Base-by-base conservation (phyloP, 2,113 vertebrate genomes). In the Propithecus coquereli region DNA sequence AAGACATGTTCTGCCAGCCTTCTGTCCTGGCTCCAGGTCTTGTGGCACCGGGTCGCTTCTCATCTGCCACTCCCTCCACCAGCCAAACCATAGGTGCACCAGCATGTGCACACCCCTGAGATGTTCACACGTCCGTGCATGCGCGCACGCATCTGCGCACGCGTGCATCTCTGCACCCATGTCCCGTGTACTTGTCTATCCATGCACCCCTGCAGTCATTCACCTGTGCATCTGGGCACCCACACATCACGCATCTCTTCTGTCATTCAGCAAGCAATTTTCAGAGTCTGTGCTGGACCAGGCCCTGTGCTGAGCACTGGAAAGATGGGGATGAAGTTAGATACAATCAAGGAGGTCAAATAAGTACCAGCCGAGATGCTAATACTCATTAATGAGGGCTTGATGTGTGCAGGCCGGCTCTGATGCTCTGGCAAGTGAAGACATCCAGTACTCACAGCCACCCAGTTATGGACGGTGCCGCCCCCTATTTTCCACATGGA, bases 201-300 rank as follows among this genome's bases (percentile, higher is more conserved):
- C 47, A 2, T 34, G 43, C n/a, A 1, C 32, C 52, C 13, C 23
- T 45, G 23, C 40, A 16, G 13, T 50, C 5, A 6, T 32, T 12
- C 40, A 47, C 25, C 54, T 8, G 20, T 34, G 43, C 22, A 3
- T 37, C 30, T 11, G 0, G 17, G 14, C 34, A 30, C 43, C 3
- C 22, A 4, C n/a, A 8, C 5, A 0, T 0, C 40, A 14, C 11
- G 61, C 9, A 10, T 68, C 80, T 63, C 22, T 47, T 37, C 14
- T 25, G 34, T 27, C 65, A 27, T 52, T 71, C 66, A 27, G 54
- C 27, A 73, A 73, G 52, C 37, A 30, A 37, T 59, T 71, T 85
- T 37, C 20, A 16, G 81, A 70, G 81, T 23, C 61, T 70, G 40
- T 43, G 32, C 5, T 74, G 30, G 6, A 13, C 59, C 34, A n/a